Evolutionary conservation across 1,140 invertebrate species (phyloP).

Genomic region (Pissodes strobi): DNA sequence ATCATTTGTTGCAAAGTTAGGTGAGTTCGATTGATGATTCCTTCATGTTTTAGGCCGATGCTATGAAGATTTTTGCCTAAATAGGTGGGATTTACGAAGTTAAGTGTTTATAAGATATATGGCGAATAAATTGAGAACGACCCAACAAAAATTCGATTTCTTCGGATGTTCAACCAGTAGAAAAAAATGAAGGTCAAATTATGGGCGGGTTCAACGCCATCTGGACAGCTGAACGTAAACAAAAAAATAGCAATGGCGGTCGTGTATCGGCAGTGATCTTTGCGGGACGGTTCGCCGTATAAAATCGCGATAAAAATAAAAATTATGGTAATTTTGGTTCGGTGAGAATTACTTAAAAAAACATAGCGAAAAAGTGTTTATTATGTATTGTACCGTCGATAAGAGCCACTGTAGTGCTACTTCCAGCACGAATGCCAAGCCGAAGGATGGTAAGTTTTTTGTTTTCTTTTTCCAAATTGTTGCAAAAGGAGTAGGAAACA

Average conservation of each 20-base stretch:
- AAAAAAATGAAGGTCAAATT: conserved; percentile 32
- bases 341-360: conserved; percentile 55
- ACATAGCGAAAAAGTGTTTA: conserved; percentile 52
- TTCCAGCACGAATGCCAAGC: conserved; percentile 51
- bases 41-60: no score
- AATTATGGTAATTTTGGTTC: conserved; percentile 56
- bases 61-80: no score
- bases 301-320: conserved; percentile 37
- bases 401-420: conserved; percentile 53
- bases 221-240: conserved; percentile 41
- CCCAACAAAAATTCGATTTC: no score
- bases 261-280: conserved; percentile 51
- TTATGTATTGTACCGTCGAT: conserved; percentile 57
- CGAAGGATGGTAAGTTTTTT: conserved; percentile 54
- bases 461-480: conserved; percentile 11
- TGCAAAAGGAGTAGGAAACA: no score
- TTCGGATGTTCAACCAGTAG: no score
- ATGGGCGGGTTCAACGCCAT: conserved; percentile 39
- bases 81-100: no score
- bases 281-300: conserved; percentile 31
- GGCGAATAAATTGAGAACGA: no score
- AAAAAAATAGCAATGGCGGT: conserved; percentile 54
- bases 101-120: no score
- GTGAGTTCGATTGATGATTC: background rate
- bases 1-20: background rate